phyloP scores from a whole-genome alignment of 1,140 invertebrate species.

The Caenorhabditis remanei region DNA sequence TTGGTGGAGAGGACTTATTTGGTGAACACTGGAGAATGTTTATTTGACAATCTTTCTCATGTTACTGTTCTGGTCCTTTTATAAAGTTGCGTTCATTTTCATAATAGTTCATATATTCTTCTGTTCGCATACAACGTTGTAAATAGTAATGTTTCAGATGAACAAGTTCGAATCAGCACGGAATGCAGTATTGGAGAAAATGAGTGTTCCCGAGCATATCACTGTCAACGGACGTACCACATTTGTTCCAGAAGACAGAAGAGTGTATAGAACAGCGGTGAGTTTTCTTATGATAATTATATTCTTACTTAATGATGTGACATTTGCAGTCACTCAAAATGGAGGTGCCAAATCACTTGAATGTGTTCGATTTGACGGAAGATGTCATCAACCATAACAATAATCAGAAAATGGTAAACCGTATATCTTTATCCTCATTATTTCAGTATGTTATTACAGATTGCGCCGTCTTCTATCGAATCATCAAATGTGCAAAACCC shows the following conservation, averaged over 20 bases:
- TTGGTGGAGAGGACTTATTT: too few species aligned
- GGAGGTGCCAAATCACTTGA: conserved; percentile 38
- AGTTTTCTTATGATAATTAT: not conserved
- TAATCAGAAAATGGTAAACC: conserved; percentile 6
- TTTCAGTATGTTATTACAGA: not conserved
- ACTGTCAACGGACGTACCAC: not conserved
- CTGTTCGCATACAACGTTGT: not conserved
- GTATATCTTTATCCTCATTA: not conserved
- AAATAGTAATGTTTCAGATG: conserved; percentile 10
- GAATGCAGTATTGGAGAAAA: conserved; percentile 8
- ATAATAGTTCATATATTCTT: not conserved
- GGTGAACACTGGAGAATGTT: too few species aligned
- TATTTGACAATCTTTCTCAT: not conserved
- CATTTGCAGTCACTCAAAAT: conserved; percentile 16
- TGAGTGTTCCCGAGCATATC: conserved; percentile 31
- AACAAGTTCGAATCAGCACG: conserved; percentile 23
- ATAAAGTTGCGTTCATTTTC: too few species aligned
- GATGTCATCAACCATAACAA: conserved; percentile 12
- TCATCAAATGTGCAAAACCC: conserved; percentile 27
- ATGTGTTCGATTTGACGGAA: conserved; percentile 8
- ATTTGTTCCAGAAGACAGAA: not conserved
- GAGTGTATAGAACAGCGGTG: conserved; percentile 27
- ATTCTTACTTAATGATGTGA: too few species aligned
- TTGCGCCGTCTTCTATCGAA: not conserved
- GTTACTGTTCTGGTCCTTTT: not conserved